These are phyloP conservation scores for Acropora yongei DNA, from an alignment of 64 coral and sea anemone species.

Conservation along the genomic window DNA sequence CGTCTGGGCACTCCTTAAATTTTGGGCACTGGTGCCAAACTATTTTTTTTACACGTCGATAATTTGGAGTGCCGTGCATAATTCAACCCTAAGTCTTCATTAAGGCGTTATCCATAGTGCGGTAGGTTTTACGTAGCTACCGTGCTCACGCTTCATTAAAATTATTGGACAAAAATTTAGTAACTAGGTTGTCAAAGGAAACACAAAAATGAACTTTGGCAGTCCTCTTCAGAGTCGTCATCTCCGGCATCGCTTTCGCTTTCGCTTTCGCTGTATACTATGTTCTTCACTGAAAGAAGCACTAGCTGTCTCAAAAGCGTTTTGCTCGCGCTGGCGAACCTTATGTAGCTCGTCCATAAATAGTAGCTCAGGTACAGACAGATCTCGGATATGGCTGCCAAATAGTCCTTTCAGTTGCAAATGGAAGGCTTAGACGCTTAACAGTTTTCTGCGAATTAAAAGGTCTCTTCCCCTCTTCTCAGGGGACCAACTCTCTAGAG, in stretches of 20 bases:
- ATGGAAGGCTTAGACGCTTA: neutral
- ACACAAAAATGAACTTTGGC: no score
- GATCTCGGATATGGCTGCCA: neutral
- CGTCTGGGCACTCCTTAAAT: no score
- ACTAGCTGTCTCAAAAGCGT: neutral
- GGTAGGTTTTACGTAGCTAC: no score
- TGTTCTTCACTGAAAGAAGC: neutral
- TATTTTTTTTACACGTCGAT: no score
- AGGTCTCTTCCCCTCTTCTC: neutral
- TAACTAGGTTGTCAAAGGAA: neutral
- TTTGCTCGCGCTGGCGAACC: neutral
- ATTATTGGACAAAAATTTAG: no score
- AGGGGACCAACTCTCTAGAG: neutral
- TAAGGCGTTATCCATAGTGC: no score
- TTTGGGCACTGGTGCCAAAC: no score
- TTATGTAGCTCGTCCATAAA: neutral
- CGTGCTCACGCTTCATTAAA: no score
- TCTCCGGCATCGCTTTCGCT: neutral
- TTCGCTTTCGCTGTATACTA: neutral
- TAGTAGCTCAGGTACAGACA: neutral
- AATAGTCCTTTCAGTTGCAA: neutral
- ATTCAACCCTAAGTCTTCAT: no score
- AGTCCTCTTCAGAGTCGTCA: neutral
- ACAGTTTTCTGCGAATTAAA: neutral
- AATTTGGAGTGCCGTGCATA: no score